Conservation (phyloP, 1,140 invertebrate genomes). For the Drosophila gunungcola region DNA sequence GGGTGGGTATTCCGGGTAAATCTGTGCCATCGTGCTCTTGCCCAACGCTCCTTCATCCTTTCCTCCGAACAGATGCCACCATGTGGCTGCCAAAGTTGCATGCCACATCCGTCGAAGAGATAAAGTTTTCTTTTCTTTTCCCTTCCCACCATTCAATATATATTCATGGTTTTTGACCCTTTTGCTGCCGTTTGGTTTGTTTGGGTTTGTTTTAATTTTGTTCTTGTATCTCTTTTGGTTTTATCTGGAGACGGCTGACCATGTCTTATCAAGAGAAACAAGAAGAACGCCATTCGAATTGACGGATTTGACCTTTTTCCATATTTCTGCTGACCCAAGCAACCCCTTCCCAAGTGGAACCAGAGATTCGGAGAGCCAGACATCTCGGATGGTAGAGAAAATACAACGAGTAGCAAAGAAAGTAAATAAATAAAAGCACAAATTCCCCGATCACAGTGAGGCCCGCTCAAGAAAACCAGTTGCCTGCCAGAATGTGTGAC, state of each 20-base stretch:
- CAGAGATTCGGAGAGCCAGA: constrained; percentile 25
- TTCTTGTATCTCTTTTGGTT: constrained; percentile 23
- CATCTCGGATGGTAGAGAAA: constrained; percentile 26
- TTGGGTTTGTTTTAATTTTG: constrained; percentile 19
- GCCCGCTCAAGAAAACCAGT: constrained; percentile 8
- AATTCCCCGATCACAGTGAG: constrained; percentile 42
- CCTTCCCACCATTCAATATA: constrained; percentile 20
- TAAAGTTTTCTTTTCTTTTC: constrained; percentile 32
- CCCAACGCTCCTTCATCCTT: constrained; percentile 34
- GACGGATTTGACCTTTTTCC: constrained; percentile 65
- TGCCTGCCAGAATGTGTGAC: not conserved
- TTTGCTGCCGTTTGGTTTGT: constrained; percentile 39
- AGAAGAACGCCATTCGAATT: constrained; percentile 40
- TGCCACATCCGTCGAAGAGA: constrained; percentile 41
- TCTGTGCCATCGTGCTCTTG: constrained; percentile 48
- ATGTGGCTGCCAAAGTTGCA: constrained; percentile 55
- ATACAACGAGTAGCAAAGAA: constrained; percentile 28
- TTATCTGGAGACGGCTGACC: constrained; percentile 34
- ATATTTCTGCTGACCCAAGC: constrained; percentile 66
- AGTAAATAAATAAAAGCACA: constrained; percentile 45
- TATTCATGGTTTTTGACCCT: constrained; percentile 55
- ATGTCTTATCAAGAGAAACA: constrained; percentile 34
- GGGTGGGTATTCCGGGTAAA: constrained; percentile 31
- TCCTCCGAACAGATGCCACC: constrained; percentile 54
- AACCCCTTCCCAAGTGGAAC: constrained; percentile 18